Conservation (phyloP, 2,797 vertebrate genomes). For the Buphagus erythrorhynchus region DNA sequence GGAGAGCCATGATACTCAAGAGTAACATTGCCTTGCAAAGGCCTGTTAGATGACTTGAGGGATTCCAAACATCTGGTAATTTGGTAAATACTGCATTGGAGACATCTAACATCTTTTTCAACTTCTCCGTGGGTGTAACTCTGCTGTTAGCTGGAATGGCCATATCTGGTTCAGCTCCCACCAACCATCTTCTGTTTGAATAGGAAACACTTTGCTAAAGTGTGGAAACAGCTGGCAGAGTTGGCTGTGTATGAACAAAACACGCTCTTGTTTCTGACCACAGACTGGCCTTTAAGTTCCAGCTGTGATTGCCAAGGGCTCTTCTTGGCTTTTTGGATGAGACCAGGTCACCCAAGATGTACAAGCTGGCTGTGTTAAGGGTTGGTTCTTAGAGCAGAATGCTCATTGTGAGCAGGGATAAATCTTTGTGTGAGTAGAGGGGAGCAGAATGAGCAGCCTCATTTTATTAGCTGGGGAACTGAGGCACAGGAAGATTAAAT, state of each 20-base stretch:
- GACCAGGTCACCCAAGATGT: neutral
- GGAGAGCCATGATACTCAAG: conserved; percentile 11
- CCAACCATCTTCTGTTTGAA: neutral
- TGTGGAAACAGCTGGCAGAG: conserved; percentile 50
- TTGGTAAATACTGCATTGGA: conserved; percentile 20
- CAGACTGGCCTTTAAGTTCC: conserved; percentile 15
- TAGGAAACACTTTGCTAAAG: conserved; percentile 43
- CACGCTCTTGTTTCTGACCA: neutral
- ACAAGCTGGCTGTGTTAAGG: neutral
- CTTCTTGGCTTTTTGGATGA: neutral
- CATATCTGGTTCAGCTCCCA: neutral
- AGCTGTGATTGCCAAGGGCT: neutral
- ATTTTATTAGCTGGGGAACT: neutral
- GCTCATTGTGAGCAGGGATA: neutral
- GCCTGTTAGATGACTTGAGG: conserved; percentile 44
- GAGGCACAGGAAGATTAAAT: neutral
- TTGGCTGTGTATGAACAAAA: conserved; percentile 18
- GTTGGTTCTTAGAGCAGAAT: neutral
- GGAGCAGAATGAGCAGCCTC: neutral
- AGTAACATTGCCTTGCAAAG: neutral
- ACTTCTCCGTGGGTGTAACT: neutral
- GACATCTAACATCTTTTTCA: conserved; percentile 40
- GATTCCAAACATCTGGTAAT: conserved; percentile 35
- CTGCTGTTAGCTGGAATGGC: neutral
- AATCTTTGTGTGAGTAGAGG: neutral